Base-by-base conservation (phyloP, 2,797 vertebrate genomes). In the Platyrinchus mystaceus region DNA sequence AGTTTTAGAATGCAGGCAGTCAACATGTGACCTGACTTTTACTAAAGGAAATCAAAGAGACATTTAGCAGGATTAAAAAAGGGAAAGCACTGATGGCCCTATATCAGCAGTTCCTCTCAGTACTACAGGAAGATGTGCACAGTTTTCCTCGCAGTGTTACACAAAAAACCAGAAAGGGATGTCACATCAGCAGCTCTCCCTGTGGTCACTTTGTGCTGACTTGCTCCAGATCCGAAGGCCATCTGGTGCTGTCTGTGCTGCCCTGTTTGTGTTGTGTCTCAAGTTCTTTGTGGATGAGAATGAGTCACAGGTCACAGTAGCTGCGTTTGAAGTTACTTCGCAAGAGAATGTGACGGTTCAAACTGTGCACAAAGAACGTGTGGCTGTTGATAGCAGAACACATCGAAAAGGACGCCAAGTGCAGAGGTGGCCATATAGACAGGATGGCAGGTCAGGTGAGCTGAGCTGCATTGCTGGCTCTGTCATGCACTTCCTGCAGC, bases 21-120 rank as follows among this genome's bases (percentile, higher is more conserved):
- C 84, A 89, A 53, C 89, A 90, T 64, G 91, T 95, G 86, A 94
- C 83, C 83, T 94, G 94, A 89, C 94, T 94, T 90, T 94, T 90
- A 56, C 63, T 59, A 87, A 88, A 79, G 83, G 77, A 96, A 92
- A 93, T 87, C 83, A 89, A 90, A 96, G 77, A 93, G 50, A 90
- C 2, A 6, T 90, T 93, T 74, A 64, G 83, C 58, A 77, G 59
- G 74, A 84, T 53, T 55, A 93, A 74, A 90, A 90, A 92, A 88
- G 83, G 70, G 87, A 93, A 84, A 90, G 34, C 41, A 79, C 52
- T 76, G 59, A 84, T 73, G 3, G 23, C 69, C 59, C 85, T 73
- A 23, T 16, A 73, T 8, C 74, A 70, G 55, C 80, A 90, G 59
- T 47, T 87, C 77, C 28, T 41, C 66, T 78, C 67, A 74, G 49